Conservation (phyloP, 2,888 invertebrate genomes). For the Steinernema scapterisci region DNA sequence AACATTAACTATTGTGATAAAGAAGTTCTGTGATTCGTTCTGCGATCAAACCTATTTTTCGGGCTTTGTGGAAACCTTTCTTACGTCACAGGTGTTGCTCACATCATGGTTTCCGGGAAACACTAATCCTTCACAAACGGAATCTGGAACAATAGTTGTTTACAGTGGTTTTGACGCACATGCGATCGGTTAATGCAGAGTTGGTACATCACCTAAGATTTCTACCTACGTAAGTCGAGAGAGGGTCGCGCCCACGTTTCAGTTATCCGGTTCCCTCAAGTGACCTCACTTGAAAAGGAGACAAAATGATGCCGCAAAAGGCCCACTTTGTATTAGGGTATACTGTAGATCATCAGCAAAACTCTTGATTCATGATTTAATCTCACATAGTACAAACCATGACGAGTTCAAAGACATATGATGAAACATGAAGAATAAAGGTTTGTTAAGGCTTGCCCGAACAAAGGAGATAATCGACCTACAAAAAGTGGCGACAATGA, state of each 20-base stretch:
- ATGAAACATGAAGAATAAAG: not conserved
- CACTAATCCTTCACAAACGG: conserved; percentile 12
- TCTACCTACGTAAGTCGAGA: not conserved
- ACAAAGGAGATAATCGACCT: no score
- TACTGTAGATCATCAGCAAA: no score
- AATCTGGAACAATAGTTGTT: conserved; percentile 18
- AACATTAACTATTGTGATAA: no score
- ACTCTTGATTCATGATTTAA: no score
- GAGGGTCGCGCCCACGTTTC: no score
- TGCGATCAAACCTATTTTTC: no score
- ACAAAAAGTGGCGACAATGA: not conserved
- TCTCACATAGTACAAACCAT: not conserved
- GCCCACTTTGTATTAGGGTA: no score
- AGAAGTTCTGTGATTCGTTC: no score
- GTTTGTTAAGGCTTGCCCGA: no score
- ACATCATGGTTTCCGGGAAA: not conserved
- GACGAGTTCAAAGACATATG: not conserved
- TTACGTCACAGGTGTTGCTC: not conserved
- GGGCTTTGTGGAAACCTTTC: not conserved
- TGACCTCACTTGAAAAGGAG: no score
- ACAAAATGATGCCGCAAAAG: no score
- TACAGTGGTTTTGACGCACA: not conserved
- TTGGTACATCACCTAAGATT: not conserved
- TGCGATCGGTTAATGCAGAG: not conserved
- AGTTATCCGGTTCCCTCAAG: no score